Conservation (phyloP, 2,113 vertebrate species). For the Passer domesticus region DNA sequence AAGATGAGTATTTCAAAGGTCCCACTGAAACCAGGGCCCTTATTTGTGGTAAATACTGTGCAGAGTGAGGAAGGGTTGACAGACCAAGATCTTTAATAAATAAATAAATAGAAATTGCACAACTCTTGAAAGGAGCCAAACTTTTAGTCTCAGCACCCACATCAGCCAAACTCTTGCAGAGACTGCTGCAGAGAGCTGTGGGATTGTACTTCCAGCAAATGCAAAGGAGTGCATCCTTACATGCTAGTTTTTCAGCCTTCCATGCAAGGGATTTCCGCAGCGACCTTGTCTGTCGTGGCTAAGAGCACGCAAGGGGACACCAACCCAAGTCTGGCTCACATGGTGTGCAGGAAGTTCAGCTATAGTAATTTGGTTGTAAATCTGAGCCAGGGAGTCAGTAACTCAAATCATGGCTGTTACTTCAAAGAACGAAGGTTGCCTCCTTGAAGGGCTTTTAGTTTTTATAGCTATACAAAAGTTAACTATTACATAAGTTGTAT, state of each 20-base stretch:
- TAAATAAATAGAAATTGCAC: background rate
- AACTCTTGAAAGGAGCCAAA: background rate
- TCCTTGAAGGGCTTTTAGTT: background rate
- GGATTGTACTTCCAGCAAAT: background rate
- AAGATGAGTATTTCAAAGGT: slow-evolving; percentile 24
- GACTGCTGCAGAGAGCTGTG: background rate
- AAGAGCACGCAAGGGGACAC: fast-evolving
- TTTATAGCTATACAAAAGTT: background rate
- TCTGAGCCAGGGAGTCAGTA: background rate
- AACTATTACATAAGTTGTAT: background rate
- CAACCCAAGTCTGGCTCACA: background rate
- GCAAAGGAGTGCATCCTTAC: background rate
- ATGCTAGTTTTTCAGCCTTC: background rate
- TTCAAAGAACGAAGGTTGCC: background rate
- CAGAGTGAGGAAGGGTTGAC: background rate
- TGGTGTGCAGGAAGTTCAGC: background rate
- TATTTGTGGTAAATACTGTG: background rate
- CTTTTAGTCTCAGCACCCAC: background rate
- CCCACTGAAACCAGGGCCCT: background rate
- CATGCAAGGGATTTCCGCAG: background rate
- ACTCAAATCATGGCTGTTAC: background rate
- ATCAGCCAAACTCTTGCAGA: background rate
- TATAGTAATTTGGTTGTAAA: background rate
- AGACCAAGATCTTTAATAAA: background rate
- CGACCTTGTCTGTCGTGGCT: background rate